phyloP scores from a whole-genome alignment of 2,113 vertebrate genomes.

The Urocolius indicus region DNA sequence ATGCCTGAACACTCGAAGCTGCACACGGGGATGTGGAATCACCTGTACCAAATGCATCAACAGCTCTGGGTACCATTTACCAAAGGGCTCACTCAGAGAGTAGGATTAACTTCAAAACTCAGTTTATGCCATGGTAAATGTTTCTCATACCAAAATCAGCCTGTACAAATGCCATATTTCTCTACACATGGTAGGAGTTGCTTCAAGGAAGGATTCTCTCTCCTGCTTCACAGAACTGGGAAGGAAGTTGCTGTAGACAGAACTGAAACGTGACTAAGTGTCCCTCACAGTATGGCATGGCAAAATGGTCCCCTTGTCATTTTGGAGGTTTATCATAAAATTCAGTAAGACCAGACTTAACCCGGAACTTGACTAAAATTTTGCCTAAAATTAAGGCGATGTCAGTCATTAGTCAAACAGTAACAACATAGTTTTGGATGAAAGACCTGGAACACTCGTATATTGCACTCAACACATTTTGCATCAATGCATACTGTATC shows the following conservation, averaged over 20 bases:
- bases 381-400: not conserved
- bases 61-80: not conserved
- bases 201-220: not conserved
- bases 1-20: not conserved
- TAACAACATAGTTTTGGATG: not conserved
- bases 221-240: not conserved
- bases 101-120: not conserved
- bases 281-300: not conserved
- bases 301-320: not conserved
- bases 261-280: not conserved
- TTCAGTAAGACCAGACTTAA: not conserved
- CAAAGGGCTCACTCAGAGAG: not conserved
- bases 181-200: not conserved
- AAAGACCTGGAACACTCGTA: fast-evolving
- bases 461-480: not conserved
- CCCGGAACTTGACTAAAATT: not conserved
- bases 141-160: not conserved
- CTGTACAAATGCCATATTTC: not conserved
- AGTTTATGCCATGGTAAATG: not conserved
- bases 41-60: not conserved
- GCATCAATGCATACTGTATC: not conserved
- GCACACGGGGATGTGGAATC: fast-evolving
- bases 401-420: not conserved
- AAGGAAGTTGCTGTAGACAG: not conserved
- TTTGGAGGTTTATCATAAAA: not conserved